phyloP scores from a whole-genome alignment of 2,113 vertebrate genomes.

The Columba livia region DNA sequence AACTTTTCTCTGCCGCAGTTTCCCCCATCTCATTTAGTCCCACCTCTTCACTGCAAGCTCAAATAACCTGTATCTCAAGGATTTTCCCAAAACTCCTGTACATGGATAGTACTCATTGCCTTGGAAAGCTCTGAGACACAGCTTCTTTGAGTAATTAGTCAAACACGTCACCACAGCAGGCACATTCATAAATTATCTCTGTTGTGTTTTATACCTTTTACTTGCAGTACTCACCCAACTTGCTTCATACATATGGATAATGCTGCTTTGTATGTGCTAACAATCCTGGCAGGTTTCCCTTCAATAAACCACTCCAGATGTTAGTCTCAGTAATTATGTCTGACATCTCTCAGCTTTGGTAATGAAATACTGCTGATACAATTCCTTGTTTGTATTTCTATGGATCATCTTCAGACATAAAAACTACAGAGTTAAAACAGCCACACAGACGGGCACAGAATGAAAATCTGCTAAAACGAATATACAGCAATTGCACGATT shows the following conservation, averaged over 20 bases:
- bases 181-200: not conserved
- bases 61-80: not conserved
- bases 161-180: not conserved
- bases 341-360: constrained; percentile 76
- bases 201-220: constrained; percentile 24
- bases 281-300: constrained; percentile 72
- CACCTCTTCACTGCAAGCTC: not conserved
- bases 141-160: not conserved
- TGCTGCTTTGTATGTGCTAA: constrained; percentile 62
- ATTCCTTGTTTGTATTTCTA: constrained; percentile 71
- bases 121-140: not conserved
- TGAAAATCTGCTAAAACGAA: constrained; percentile 46
- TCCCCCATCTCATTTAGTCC: not conserved
- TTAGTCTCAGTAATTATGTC: constrained; percentile 74
- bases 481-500: not conserved
- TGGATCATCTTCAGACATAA: constrained; percentile 64
- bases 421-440: constrained; percentile 32
- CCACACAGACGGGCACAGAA: not conserved
- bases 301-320: constrained; percentile 77
- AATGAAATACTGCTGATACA: constrained; percentile 71
- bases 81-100: not conserved
- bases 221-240: constrained; percentile 26
- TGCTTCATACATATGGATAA: constrained; percentile 69
- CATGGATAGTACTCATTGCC: not conserved
- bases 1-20: not conserved